Evolutionary conservation across 2,797 vertebrate species (phyloP).

Genomic region (Danio jaintianensis): DNA sequence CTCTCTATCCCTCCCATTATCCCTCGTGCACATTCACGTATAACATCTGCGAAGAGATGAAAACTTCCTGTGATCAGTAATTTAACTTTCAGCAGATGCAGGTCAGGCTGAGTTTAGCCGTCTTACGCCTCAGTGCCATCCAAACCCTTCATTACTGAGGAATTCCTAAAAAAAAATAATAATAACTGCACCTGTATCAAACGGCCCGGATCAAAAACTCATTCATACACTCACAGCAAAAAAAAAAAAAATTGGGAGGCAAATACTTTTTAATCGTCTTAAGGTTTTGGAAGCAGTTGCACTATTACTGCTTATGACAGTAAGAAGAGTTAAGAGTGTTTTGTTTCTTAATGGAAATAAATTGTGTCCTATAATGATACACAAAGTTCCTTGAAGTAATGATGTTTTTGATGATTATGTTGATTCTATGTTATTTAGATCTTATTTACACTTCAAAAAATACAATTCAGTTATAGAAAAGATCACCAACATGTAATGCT

Average conservation of each 20-base stretch:
- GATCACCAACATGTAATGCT: no score
- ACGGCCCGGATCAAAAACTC: not conserved
- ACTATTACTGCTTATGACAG: not conserved
- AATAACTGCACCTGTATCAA: conserved; percentile 75
- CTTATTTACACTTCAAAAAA: not conserved
- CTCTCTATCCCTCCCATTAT: conserved; percentile 2
- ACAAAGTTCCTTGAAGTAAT: not conserved
- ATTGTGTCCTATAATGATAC: not conserved
- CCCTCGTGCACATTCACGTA: conserved; percentile 1
- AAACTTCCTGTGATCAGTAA: conserved; percentile 51
- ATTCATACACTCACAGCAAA: not conserved
- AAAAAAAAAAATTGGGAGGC: not conserved
- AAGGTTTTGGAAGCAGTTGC: no score
- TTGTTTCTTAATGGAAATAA: not conserved
- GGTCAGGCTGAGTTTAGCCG: conserved; percentile 58
- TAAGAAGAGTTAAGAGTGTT: not conserved
- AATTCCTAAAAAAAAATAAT: conserved; percentile 75
- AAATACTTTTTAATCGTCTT: not conserved
- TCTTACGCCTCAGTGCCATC: conserved; percentile 55
- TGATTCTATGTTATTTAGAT: not conserved
- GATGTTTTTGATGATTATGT: not conserved
- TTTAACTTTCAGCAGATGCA: conserved; percentile 60
- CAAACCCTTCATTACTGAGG: conserved; percentile 77
- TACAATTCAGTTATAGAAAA: no score
- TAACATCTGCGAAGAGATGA: conserved; percentile 23